phyloP scores from a whole-genome alignment of 1,140 invertebrate genomes.

The Sogatella furcifera region DNA sequence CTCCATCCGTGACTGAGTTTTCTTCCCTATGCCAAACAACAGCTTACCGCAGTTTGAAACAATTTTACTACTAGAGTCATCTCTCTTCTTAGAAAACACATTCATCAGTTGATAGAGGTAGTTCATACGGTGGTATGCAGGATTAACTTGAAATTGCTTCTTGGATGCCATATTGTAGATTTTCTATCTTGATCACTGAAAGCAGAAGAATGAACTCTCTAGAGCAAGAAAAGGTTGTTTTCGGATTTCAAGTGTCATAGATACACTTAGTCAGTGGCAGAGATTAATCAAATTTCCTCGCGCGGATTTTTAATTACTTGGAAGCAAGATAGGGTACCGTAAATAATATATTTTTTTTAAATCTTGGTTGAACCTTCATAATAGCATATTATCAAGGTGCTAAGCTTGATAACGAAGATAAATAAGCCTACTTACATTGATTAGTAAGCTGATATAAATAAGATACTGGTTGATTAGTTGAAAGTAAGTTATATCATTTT shows the following conservation, averaged over 20 bases:
- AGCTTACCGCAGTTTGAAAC: slow-evolving; percentile 20
- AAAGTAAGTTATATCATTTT: too few species aligned
- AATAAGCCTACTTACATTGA: too few species aligned
- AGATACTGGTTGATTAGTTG: too few species aligned
- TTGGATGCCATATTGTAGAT: slow-evolving; percentile 11
- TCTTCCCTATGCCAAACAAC: slow-evolving; percentile 17
- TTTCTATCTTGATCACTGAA: background rate
- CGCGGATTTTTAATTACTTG: too few species aligned
- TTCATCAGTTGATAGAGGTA: slow-evolving; percentile 21
- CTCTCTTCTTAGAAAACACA: slow-evolving; percentile 1
- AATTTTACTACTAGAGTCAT: slow-evolving; percentile 1
- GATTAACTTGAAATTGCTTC: slow-evolving; percentile 15
- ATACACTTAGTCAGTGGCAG: background rate
- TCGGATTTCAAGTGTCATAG: background rate
- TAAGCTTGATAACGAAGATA: too few species aligned
- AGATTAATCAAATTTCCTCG: too few species aligned
- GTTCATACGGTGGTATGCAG: slow-evolving; percentile 20
- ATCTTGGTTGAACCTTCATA: too few species aligned
- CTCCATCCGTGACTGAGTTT: slow-evolving; percentile 18
- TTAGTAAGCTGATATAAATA: too few species aligned
- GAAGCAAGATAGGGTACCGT: too few species aligned
- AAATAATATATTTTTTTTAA: too few species aligned
- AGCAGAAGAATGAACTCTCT: background rate
- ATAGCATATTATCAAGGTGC: too few species aligned
- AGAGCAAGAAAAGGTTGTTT: background rate